Conservation (phyloP, 2,113 vertebrate genomes). For the Tychaedon coryphoeus region DNA sequence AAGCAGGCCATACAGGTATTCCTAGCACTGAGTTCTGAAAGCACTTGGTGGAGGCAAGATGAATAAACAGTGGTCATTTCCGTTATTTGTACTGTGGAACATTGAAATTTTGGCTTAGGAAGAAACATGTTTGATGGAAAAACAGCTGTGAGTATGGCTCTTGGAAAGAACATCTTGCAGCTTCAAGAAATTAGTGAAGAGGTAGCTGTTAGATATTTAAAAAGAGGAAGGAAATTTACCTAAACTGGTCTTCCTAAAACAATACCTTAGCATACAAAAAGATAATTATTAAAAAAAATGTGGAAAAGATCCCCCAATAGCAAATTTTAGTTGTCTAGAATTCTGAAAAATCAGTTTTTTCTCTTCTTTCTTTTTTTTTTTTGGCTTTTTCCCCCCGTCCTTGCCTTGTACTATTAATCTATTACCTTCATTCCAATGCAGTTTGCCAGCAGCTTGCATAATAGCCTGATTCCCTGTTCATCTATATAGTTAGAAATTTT, state of each 20-base stretch:
- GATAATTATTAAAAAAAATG: background rate
- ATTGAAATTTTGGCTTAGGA: background rate
- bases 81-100: background rate
- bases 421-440: background rate
- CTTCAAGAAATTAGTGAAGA: background rate
- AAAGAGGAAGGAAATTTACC: background rate
- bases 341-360: background rate
- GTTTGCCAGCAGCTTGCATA: background rate
- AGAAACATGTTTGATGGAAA: background rate
- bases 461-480: background rate
- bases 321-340: background rate
- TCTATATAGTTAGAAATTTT: background rate
- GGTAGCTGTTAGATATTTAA: background rate
- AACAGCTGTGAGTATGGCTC: background rate
- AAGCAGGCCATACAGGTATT: slow-evolving; percentile 85
- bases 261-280: background rate
- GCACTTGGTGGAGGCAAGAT: background rate
- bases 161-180: background rate
- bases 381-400: fast-evolving
- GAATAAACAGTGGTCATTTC: background rate
- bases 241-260: background rate
- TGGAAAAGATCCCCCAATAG: background rate
- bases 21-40: background rate
- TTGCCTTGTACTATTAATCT: background rate
- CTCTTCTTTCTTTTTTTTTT: fast-evolving